These are phyloP conservation scores for Callimorpha dominula DNA, from an alignment of 2,888 invertebrate genomes.

Conservation along the genomic window DNA sequence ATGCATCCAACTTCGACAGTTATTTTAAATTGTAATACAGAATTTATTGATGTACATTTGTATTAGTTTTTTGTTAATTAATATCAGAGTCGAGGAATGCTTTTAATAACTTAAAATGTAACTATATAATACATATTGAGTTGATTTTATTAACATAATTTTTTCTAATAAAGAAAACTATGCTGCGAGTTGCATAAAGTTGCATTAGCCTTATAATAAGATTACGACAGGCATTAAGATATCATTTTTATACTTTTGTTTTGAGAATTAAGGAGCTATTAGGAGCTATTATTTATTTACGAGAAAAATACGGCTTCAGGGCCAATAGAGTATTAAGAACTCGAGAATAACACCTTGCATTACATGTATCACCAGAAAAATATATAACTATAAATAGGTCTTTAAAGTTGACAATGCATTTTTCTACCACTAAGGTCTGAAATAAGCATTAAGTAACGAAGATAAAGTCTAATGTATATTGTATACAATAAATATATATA, in stretches of 20 bases:
- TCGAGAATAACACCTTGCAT: background rate
- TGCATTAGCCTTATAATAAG: too few species aligned
- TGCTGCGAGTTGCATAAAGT: too few species aligned
- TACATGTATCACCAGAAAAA: background rate
- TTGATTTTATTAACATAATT: too few species aligned
- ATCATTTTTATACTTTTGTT: too few species aligned
- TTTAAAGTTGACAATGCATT: background rate
- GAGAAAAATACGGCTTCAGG: background rate
- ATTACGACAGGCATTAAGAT: too few species aligned
- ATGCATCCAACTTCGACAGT: background rate
- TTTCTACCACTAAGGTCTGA: background rate
- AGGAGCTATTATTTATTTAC: background rate
- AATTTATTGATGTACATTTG: background rate
- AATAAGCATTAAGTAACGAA: background rate
- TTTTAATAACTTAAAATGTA: too few species aligned
- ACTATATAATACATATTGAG: too few species aligned
- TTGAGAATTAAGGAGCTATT: too few species aligned
- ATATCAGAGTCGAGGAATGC: background rate
- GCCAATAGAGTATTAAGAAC: background rate
- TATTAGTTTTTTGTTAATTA: background rate
- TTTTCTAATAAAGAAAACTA: too few species aligned
- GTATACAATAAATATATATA: too few species aligned
- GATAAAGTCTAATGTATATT: background rate
- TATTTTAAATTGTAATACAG: background rate
- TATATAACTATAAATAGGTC: background rate